phyloP scores from a whole-genome alignment of 2,888 invertebrate genomes.

The Galeopsomyia nigrocyanea region DNA sequence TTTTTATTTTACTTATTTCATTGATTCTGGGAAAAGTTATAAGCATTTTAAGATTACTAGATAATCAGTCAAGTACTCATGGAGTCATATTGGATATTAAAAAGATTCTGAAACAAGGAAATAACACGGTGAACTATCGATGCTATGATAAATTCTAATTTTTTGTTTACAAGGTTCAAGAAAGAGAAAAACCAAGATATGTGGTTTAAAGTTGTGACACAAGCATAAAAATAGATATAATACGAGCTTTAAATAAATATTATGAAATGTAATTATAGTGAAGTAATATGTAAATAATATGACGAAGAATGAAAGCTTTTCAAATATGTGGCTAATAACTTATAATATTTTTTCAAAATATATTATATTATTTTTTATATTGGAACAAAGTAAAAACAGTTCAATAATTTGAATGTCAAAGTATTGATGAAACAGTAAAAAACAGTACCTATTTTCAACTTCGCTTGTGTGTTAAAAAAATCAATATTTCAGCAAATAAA shows the following conservation, averaged over 20 bases:
- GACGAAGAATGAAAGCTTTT: background rate
- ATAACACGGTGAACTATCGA: background rate
- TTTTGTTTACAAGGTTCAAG: conserved; percentile 14
- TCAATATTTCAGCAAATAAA: too few species aligned
- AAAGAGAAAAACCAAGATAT: conserved; percentile 13
- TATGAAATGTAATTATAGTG: conserved; percentile 2
- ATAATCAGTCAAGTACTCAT: background rate
- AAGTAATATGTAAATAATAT: background rate
- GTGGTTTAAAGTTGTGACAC: conserved; percentile 12
- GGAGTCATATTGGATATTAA: background rate
- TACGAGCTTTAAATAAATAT: conserved; percentile 23
- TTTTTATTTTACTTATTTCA: background rate
- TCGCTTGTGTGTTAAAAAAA: too few species aligned
- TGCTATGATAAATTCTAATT: conserved; percentile 3
- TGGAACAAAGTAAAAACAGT: too few species aligned
- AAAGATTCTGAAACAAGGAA: background rate
- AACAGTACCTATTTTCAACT: too few species aligned
- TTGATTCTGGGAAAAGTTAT: background rate
- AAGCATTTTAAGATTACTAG: background rate
- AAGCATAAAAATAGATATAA: background rate
- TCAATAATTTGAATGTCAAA: background rate
- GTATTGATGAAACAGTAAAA: background rate
- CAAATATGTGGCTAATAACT: background rate
- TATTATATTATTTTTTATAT: background rate
- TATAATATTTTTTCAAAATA: background rate